Base-by-base conservation (phyloP, 2,797 vertebrate genomes). In the Alfaro cultratus region DNA sequence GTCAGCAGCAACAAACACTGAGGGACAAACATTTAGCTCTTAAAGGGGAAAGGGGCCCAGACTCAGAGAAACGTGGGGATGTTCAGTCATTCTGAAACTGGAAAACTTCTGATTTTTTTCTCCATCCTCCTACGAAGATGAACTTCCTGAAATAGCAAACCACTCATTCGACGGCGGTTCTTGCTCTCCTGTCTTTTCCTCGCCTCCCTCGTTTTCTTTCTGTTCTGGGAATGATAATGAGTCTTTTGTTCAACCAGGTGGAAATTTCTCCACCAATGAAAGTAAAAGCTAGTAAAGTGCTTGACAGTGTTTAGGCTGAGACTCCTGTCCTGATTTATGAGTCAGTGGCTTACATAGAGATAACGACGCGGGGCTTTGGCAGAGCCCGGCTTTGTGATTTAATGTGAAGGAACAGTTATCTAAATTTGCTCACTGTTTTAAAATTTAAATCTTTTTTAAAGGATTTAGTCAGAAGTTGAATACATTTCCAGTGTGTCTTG, bases 191-290 rank as follows among this genome's bases (percentile, higher is more conserved):
- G 10, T 26, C 26, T 34, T 55, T 26, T 55, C 12, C 73, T 74
- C 34, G 0, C 41, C 72, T 39, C 47, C 11, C 47, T 49, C 31
- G 9, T 49, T 31, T n/a, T 47, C 11, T 12, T 74, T 13, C 31
- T 36, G 47, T 23, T 73, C n/a, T 73, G 6, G 49, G 9, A 47
- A 23, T 53, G 46, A 71, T 70, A 45, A 70, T 45, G 41, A 81
- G 62, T 79, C 51, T 47, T 26, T 55, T 12, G 46, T 79, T 79
- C 68, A 81, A 81, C 31, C 71, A 76, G 82, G 67, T 74, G 74
- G 74, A 80, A 68, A 49, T 74, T 81, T 31, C 68, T 39, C 70
- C 41, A 75, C 13, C 81, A 68, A 73, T 67, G 67, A n/a, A 36
- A 11, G 29, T 45, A 74, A 55, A 86, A 76, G 77, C 76, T 49